Percentiles rank a stretch among this genome's conserved stretches.
phyloP scores from a whole-genome alignment of 2,113 vertebrate species.

The Podarcis cretensis region DNA sequence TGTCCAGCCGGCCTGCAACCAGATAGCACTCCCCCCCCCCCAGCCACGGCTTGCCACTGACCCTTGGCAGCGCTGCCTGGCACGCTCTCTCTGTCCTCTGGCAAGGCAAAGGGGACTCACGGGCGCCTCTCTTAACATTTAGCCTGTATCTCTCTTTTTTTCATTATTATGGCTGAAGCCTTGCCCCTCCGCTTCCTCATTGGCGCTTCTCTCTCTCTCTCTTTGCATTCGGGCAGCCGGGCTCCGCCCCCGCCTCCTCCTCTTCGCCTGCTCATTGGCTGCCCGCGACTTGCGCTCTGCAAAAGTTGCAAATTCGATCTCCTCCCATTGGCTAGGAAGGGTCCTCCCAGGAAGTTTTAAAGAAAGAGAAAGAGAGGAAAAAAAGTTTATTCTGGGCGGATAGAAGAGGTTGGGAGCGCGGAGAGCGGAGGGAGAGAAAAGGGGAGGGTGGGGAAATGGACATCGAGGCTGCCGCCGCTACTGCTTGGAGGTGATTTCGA shows the following conservation, averaged over 20 bases:
- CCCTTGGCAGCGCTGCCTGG: neutral
- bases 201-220: conserved; percentile 21
- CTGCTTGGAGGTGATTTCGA: neutral
- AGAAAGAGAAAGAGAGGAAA: conserved; percentile 35
- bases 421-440: neutral
- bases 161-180: neutral
- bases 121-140: neutral
- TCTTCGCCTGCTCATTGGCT: neutral
- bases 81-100: neutral
- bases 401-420: conserved; percentile 25
- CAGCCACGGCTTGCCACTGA: too few relatives aligned
- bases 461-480: neutral
- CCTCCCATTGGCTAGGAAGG: conserved; percentile 66
- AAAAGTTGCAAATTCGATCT: neutral
- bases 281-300: neutral
- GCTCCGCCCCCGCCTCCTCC: neutral
- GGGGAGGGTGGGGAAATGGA: neutral
- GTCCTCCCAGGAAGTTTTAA: conserved; percentile 81
- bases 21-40: neutral
- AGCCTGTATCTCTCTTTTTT: neutral
- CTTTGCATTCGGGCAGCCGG: neutral
- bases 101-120: neutral
- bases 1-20: neutral
- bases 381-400: conserved; percentile 29
- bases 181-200: conserved; percentile 35